Conservation (phyloP, 2,888 invertebrate species). For the Lapara coniferarum region DNA sequence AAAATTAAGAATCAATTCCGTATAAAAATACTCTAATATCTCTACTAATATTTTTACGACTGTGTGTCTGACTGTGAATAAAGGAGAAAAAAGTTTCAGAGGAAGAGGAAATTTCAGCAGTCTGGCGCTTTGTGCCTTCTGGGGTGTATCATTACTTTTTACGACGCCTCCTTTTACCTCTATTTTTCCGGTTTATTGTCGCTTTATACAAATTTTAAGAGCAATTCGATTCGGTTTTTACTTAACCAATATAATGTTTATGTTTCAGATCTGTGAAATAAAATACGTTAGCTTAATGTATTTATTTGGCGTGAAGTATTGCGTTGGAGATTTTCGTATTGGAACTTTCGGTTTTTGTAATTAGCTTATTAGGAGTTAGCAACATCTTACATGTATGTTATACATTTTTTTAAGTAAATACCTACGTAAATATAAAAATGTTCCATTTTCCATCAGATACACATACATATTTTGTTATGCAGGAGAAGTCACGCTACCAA, state of each 20-base stretch:
- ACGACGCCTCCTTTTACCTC: slow-evolving; percentile 70
- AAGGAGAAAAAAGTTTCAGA: not conserved
- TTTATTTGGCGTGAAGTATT: not conserved
- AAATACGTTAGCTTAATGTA: not conserved
- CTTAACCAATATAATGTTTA: slow-evolving; percentile 51
- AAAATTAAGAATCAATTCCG: slow-evolving; percentile 1
- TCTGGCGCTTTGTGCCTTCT: slow-evolving; percentile 60
- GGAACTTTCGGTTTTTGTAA: not conserved
- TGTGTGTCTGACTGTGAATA: not conserved
- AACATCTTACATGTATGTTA: no score
- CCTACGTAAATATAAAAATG: not conserved
- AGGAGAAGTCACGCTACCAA: slow-evolving; percentile 3
- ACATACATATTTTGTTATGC: not conserved
- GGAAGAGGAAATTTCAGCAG: slow-evolving; percentile 56
- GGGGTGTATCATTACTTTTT: slow-evolving; percentile 77
- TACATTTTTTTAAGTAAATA: not conserved
- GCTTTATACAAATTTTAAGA: slow-evolving; percentile 74
- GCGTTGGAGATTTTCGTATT: not conserved
- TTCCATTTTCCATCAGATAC: not conserved
- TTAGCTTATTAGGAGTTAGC: not conserved
- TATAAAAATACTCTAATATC: not conserved
- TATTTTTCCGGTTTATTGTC: slow-evolving; percentile 72
- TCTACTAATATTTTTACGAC: not conserved
- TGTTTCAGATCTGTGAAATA: slow-evolving; percentile 33
- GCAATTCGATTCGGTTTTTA: slow-evolving; percentile 51